These are phyloP conservation scores for Gadus chalcogrammus DNA, from an alignment of 2,113 vertebrate genomes.

Conservation along the genomic window DNA sequence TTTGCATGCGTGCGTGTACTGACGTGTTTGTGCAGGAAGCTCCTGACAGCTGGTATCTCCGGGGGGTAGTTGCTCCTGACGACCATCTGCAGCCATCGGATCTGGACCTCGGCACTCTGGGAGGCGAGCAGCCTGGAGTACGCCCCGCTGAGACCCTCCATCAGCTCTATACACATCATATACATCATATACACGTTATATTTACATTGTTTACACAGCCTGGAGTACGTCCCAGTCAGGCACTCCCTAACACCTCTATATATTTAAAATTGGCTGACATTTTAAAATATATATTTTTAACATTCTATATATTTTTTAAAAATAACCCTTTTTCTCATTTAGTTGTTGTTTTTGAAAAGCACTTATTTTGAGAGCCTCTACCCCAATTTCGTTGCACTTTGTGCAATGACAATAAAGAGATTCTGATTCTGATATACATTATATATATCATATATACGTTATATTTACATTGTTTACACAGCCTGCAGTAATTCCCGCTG, in stretches of 20 bases:
- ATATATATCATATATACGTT: background rate
- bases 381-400: too few species aligned
- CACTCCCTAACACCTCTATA: constrained; percentile 82
- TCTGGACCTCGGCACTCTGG: constrained; percentile 92
- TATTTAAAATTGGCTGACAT: too few species aligned
- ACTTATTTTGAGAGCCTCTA: too few species aligned
- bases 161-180: constrained; percentile 74
- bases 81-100: constrained; percentile 94
- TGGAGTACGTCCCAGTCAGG: constrained; percentile 84
- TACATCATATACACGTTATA: background rate
- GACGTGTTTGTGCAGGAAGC: constrained; percentile 93
- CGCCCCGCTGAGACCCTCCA: constrained; percentile 80
- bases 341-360: too few species aligned
- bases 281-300: too few species aligned
- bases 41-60: constrained; percentile 85
- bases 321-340: too few species aligned
- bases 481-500: too few species aligned
- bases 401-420: too few species aligned
- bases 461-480: too few species aligned
- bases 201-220: constrained; percentile 46
- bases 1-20: constrained; percentile 26
- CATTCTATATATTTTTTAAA: too few species aligned
- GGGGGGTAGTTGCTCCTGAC: constrained; percentile 90
- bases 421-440: too few species aligned
- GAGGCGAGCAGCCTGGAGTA: constrained; percentile 88